Percentiles rank a stretch among this genome's conserved stretches.
phyloP scores from a whole-genome alignment of 2,113 vertebrate species.

The Tragelaphus strepsiceros region DNA sequence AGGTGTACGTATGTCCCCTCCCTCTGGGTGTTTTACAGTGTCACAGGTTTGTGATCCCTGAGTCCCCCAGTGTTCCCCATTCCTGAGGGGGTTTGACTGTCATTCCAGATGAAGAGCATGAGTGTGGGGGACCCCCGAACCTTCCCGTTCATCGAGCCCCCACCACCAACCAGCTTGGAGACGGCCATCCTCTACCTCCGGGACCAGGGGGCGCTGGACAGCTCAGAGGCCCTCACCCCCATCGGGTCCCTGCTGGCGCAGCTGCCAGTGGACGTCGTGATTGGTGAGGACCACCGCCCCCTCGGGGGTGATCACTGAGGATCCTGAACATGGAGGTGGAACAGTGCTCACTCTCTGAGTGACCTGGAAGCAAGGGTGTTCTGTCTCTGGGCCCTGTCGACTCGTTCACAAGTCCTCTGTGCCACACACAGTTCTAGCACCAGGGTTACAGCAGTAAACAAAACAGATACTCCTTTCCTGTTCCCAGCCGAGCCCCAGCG shows the following conservation, averaged over 20 bases:
- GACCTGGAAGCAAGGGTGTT: fast-evolving
- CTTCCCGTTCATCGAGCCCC: conserved; percentile 93
- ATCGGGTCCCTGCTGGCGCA: conserved; percentile 90
- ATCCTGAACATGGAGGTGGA: fast-evolving
- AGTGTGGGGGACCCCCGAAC: conserved; percentile 88
- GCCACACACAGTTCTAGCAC: fast-evolving
- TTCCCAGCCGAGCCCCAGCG: background rate
- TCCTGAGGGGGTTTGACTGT: background rate
- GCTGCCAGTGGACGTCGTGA: conserved; percentile 92
- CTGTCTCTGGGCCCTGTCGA: background rate
- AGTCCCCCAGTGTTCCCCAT: background rate
- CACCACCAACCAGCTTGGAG: conserved; percentile 88
- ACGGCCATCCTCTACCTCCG: conserved; percentile 87
- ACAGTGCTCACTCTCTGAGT: fast-evolving
- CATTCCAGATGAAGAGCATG: conserved; percentile 94
- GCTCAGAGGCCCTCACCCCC: conserved; percentile 81
- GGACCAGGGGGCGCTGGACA: conserved; percentile 91
- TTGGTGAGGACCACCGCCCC: conserved; percentile 79
- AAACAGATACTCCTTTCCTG: background rate
- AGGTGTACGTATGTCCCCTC: background rate
- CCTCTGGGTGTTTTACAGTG: background rate
- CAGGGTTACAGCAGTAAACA: background rate
- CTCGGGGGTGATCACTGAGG: fast-evolving
- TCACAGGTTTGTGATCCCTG: background rate
- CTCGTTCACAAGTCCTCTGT: background rate